Evolutionary conservation across 2,113 vertebrate species (phyloP), one percentile per base, ranked within the genome.

Genomic region (Passer domesticus): DNA sequence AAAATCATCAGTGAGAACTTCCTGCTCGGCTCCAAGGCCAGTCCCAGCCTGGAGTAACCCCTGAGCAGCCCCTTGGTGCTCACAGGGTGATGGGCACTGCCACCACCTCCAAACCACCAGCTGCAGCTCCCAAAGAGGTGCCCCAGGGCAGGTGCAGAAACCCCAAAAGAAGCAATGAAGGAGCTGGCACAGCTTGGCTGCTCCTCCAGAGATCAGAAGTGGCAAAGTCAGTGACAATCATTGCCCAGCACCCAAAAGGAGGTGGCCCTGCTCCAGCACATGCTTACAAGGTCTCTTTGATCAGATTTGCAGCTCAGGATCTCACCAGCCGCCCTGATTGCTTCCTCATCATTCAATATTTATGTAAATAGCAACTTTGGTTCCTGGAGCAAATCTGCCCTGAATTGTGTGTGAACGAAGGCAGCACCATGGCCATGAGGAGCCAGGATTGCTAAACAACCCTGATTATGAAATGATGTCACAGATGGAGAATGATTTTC

Each of bases 401-500:
- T 73, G 52, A 31, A 78, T 39, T 59, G n/a, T 30, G 25, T 59
- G 47, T 17, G 75, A 83, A 67, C 13, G 47, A 87, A 5, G 4
- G 15, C 72, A 59, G 70, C 3, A 5, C 79, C 1, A 5, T 6
- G 47, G 35, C 74, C 5, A 1, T 3, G 75, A 92, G 55, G 24
- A 79, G 59, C 19, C 50, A 21, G 83, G 67, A 55, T 66, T 73
- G 30, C 84, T 49, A 14, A 79, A 81, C 1, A 16, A n/a, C 28
- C 21, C 85, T 1, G 59, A 72, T 95, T 89, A 89, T 67, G 76
- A 95, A 73, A 93, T 72, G 67, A 89, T 94, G 94, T 93, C 91
- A 96, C 67, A 41, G 35, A 94, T 91, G 93, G 89, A 52, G 18
- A 83, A 89, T 11, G 56, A 74, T 85, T 94, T 87, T 56, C 75